phyloP scores from a whole-genome alignment of 1,140 invertebrate species.

The Zaprionus tsacasi region DNA sequence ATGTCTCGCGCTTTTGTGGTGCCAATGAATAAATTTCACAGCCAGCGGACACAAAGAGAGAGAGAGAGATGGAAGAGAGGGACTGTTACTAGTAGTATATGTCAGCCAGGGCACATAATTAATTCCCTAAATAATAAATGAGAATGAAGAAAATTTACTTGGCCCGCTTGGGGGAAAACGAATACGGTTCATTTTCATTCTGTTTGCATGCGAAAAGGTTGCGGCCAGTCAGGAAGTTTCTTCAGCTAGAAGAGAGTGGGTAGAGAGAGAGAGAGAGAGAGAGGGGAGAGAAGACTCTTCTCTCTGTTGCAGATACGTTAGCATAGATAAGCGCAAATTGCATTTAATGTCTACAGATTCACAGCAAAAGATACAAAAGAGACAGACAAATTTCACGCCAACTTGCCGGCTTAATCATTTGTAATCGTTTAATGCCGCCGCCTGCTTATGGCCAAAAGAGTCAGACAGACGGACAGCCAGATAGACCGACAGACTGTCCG shows the following conservation, averaged over 20 bases:
- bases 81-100: conserved; percentile 2
- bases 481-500: background rate
- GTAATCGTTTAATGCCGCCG: conserved; percentile 64
- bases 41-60: conserved; percentile 13
- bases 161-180: conserved; percentile 46
- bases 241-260: background rate
- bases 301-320: conserved; percentile 20
- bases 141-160: conserved; percentile 54
- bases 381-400: conserved; percentile 55
- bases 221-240: conserved; percentile 4
- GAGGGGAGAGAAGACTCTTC: too few relatives aligned
- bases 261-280: background rate
- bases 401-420: conserved; percentile 68
- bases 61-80: background rate
- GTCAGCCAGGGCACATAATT: conserved; percentile 52
- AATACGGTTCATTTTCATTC: conserved; percentile 54
- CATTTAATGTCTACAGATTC: conserved; percentile 40
- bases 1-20: conserved; percentile 36
- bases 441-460: conserved; percentile 37
- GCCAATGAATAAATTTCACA: conserved; percentile 71
- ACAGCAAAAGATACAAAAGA: conserved; percentile 4
- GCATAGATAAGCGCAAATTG: conserved; percentile 36
- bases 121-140: conserved; percentile 71
- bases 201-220: conserved; percentile 24
- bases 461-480: background rate